These are phyloP conservation scores for Neolamprologus falcicula DNA, from an alignment of 2,113 vertebrate genomes.

Conservation along the genomic window DNA sequence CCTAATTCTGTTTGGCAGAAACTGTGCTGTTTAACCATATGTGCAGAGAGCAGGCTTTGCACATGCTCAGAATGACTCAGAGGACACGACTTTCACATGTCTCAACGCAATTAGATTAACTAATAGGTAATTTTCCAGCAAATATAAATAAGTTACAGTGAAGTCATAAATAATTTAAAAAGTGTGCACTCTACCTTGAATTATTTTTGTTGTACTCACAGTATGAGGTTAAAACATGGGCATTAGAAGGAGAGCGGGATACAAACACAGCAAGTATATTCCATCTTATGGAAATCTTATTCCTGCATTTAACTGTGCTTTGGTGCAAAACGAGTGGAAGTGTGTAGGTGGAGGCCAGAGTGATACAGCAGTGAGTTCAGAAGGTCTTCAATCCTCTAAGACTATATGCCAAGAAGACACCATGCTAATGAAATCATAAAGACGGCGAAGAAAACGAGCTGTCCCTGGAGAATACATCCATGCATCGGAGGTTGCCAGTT, in stretches of 20 bases:
- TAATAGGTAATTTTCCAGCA: background rate
- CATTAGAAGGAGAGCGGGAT: background rate
- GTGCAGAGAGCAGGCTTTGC: background rate
- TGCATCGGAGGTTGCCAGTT: background rate
- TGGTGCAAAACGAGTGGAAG: background rate
- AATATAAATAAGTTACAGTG: background rate
- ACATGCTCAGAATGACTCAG: background rate
- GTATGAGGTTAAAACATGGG: background rate
- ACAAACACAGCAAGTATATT: background rate
- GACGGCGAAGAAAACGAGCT: background rate
- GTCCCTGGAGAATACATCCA: background rate
- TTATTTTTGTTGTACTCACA: background rate
- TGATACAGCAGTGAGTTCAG: background rate
- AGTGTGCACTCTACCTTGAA: background rate
- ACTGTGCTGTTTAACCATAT: background rate
- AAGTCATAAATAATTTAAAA: background rate
- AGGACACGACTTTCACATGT: background rate
- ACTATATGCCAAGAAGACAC: conserved; percentile 16
- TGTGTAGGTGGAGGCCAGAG: conserved; percentile 38
- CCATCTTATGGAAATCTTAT: background rate
- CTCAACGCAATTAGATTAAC: background rate
- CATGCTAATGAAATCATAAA: conserved; percentile 23
- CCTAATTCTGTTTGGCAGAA: background rate
- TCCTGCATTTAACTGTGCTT: background rate
- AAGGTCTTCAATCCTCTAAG: conserved; percentile 13